Evolutionary conservation across 2,888 invertebrate species (phyloP).

Genomic region (Ceramica pisi): DNA sequence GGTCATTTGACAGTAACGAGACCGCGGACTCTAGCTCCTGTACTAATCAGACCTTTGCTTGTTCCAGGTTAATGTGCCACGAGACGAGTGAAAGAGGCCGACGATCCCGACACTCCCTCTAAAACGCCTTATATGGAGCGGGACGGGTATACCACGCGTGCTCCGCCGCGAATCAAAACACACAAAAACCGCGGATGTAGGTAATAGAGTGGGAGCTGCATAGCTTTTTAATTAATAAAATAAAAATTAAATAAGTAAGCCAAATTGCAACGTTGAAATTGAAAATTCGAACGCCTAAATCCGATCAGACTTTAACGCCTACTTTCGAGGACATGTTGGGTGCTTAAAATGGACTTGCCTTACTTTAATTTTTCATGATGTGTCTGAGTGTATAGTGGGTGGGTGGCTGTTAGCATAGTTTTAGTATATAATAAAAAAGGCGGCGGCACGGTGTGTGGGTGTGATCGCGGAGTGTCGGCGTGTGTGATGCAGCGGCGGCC

Average conservation of each 20-base stretch:
- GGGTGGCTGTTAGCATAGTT: conserved; percentile 65
- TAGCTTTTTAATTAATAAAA: conserved; percentile 60
- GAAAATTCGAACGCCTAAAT: conserved; percentile 75
- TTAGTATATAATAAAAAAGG: conserved; percentile 64
- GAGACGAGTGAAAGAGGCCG: conserved; percentile 79
- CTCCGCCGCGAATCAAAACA: conserved; percentile 82
- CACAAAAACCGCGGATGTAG: conserved; percentile 83
- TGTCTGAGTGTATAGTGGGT: conserved; percentile 67
- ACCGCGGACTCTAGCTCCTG: conserved; percentile 48
- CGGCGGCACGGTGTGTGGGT: conserved; percentile 74
- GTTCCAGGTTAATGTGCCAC: conserved; percentile 83
- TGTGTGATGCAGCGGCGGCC: conserved; percentile 86
- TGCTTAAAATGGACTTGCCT: conserved; percentile 81
- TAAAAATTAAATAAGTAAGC: conserved; percentile 50
- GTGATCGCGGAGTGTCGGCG: conserved; percentile 70
- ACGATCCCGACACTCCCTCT: conserved; percentile 73
- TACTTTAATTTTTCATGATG: conserved; percentile 71
- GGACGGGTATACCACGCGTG: conserved; percentile 84
- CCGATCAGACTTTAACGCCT: conserved; percentile 73
- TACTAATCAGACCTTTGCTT: conserved; percentile 77
- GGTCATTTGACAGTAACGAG: conserved; percentile 58
- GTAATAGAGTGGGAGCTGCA: conserved; percentile 78
- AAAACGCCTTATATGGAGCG: conserved; percentile 89
- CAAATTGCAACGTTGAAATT: conserved; percentile 67
- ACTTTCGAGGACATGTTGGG: conserved; percentile 69